phyloP scores from a whole-genome alignment of 2,113 vertebrate genomes.

The Heterotis niloticus region DNA sequence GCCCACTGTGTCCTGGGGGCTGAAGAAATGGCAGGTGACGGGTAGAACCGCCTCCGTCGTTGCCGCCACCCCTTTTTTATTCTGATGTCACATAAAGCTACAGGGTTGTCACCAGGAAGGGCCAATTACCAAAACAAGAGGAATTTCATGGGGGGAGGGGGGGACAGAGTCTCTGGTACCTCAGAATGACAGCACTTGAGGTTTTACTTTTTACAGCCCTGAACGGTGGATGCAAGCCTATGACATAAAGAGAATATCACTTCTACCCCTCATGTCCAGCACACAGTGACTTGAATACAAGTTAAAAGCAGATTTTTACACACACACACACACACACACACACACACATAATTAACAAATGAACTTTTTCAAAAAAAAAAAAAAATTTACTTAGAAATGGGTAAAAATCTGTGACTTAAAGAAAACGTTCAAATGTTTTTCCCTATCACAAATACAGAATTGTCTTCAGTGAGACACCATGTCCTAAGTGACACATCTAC shows the following conservation, averaged over 20 bases:
- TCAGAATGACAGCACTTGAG: conserved; percentile 35
- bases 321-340: too few species aligned
- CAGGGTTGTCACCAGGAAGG: conserved; percentile 79
- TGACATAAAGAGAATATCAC: not conserved
- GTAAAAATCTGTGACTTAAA: too few species aligned
- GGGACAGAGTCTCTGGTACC: conserved; percentile 74
- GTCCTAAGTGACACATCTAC: too few species aligned
- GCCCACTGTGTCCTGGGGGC: conserved; percentile 79
- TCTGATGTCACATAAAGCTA: conserved; percentile 71
- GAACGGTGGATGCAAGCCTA: not conserved
- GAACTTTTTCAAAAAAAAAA: too few species aligned
- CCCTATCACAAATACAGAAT: too few species aligned
- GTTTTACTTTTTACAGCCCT: not conserved
- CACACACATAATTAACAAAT: too few species aligned
- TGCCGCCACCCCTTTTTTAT: conserved; percentile 62
- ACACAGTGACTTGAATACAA: conserved; percentile 49
- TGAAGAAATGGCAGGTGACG: conserved; percentile 93
- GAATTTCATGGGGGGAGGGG: conserved; percentile 75
- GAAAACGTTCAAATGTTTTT: too few species aligned
- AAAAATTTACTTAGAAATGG: too few species aligned
- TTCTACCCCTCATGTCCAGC: not conserved
- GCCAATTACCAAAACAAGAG: conserved; percentile 81
- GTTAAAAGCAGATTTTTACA: not conserved
- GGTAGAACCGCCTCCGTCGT: conserved; percentile 80
- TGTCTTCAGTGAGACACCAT: too few species aligned